phyloP scores from a whole-genome alignment of 2,888 invertebrate genomes.

The Coenonympha glycerion region DNA sequence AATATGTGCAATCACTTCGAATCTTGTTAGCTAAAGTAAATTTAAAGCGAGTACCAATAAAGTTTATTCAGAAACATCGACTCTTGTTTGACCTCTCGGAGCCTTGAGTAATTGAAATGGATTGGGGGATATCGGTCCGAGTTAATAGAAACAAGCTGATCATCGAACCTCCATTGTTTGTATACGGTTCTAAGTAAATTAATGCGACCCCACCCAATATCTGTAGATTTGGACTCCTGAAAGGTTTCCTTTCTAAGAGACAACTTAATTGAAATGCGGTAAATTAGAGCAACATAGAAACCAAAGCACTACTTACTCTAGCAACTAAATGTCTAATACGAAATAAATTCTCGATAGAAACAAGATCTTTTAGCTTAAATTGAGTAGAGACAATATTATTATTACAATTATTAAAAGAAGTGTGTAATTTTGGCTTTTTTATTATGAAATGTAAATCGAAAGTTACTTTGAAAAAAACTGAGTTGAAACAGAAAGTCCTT shows the following conservation, averaged over 20 bases:
- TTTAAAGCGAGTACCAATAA: slow-evolving; percentile 23
- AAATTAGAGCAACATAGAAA: too few species aligned
- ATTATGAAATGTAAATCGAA: too few species aligned
- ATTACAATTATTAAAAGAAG: too few species aligned
- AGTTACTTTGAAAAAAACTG: too few species aligned
- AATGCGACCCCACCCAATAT: background rate
- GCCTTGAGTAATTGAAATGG: slow-evolving; percentile 28
- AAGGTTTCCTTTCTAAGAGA: background rate
- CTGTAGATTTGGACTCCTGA: background rate
- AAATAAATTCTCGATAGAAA: too few species aligned
- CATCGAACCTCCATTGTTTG: slow-evolving; percentile 7
- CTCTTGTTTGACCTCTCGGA: slow-evolving; percentile 27
- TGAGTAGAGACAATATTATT: too few species aligned
- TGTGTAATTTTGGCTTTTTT: too few species aligned
- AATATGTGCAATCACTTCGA: slow-evolving; percentile 27
- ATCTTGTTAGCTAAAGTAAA: slow-evolving; percentile 29
- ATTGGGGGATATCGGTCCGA: slow-evolving; percentile 25
- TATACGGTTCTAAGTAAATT: background rate
- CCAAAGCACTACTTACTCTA: too few species aligned
- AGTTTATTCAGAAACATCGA: slow-evolving; percentile 25
- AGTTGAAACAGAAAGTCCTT: background rate
- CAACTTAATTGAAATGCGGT: too few species aligned
- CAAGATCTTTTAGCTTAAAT: background rate
- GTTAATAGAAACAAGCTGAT: slow-evolving; percentile 23
- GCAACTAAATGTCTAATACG: too few species aligned